Base-by-base conservation (phyloP, 2,888 invertebrate species). In the Lasioglossum zephyrum region DNA sequence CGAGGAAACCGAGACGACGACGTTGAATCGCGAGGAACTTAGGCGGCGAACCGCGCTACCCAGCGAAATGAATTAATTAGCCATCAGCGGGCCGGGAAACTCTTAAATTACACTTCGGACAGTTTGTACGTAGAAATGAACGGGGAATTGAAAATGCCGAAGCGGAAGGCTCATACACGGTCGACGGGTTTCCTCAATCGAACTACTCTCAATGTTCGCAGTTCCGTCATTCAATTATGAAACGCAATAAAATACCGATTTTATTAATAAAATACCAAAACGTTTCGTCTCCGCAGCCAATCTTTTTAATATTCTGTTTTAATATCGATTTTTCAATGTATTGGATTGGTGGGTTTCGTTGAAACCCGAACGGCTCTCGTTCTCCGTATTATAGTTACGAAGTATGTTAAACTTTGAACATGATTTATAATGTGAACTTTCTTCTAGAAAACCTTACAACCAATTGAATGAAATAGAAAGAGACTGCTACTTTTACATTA, bases 11-110 rank as follows among this genome's bases (percentile, higher is more conserved):
- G 16, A 22, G 22, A 18, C 47, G 47, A 47, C 39, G 69, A 69
- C 39, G 69, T 9, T 22, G 39, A 39, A 41, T 41, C 39, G 1
- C 69, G 22, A 1, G 22, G 39, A 39, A 69, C 36, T 69, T 41
- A n/a, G 22, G 22, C n/a, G 69, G 69, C 22, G 22, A 36, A 9
- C 41, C 69, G 69, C 8, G 22, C 69, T 22, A 18, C 22, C 39
- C 69, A 22, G 39, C 69, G 69, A n/a, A 39, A 69, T 39, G 39
- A 69, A 39, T 39, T 69, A 69, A 69, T 69, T 69, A 69, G 11
- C 36, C 69, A 69, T 69, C 39, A 69, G 69, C 36, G 36, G 4
- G 8, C 18, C 1, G 11, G 11, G 69, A 41, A 69, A 69, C 36
- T 69, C 69, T 69, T 69, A 39, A 69, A 69, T 69, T 69, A 66